A percentile compares a stretch with the other conserved stretches of the same genome.
phyloP scores from a whole-genome alignment of 2,113 vertebrate genomes.

The Zosterops hypoxanthus region DNA sequence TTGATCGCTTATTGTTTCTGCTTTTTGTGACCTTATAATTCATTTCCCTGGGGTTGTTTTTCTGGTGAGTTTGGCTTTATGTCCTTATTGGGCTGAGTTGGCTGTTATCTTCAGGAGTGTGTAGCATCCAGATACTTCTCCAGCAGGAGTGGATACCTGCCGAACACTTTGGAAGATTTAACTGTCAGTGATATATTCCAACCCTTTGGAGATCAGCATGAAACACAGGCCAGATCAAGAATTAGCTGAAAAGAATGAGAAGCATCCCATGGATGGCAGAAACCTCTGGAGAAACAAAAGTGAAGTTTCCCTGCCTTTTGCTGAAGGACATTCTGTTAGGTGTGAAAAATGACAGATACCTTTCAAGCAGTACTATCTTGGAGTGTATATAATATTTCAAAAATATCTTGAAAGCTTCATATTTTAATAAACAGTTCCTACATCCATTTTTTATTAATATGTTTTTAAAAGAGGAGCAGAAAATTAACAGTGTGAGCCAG shows the following conservation, averaged over 20 bases:
- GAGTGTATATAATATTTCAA: not conserved
- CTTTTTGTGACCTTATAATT: not conserved
- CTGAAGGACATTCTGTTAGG: not conserved
- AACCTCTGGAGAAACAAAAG: not conserved
- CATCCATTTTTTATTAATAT: conserved; percentile 41
- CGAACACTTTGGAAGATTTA: not conserved
- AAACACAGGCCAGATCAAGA: not conserved
- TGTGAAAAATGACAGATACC: not conserved
- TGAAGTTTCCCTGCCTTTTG: not conserved
- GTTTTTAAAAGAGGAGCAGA: conserved; percentile 44
- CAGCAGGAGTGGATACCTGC: not conserved
- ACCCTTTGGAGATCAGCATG: not conserved
- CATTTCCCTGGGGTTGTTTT: not conserved
- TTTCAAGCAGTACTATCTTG: not conserved
- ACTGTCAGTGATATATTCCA: not conserved
- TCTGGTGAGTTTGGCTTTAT: not conserved
- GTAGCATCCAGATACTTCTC: not conserved
- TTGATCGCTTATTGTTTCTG: not conserved
- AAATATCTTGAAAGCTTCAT: conserved; percentile 43
- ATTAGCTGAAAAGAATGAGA: not conserved
- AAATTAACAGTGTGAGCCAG: conserved; percentile 61
- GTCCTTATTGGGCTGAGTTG: not conserved
- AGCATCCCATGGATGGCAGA: not conserved
- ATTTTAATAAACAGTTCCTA: conserved; percentile 40
- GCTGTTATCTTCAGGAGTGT: not conserved